phyloP scores from a whole-genome alignment of 2,113 vertebrate species.

The Ia io region DNA sequence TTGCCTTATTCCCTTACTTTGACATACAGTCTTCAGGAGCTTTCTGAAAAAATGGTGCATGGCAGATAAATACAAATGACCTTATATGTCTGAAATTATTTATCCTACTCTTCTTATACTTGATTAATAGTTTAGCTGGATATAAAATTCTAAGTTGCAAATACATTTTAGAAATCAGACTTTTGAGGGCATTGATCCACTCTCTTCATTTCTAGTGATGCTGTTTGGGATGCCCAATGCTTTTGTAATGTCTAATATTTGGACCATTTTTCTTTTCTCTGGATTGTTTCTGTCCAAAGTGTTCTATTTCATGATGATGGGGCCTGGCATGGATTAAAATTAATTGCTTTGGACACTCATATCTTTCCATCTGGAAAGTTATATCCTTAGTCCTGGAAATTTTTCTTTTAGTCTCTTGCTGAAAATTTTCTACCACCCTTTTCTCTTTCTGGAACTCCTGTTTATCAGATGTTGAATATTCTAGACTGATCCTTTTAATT shows the following conservation, averaged over 20 bases:
- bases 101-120: not conserved
- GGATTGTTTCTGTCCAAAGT: not conserved
- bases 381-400: not conserved
- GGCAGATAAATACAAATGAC: not conserved
- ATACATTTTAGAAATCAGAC: not conserved
- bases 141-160: not conserved
- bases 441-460: not conserved
- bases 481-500: not conserved
- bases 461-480: not conserved
- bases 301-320: not conserved
- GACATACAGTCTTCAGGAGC: not conserved
- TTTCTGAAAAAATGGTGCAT: not conserved
- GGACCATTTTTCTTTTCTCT: not conserved
- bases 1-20: not conserved
- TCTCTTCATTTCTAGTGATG: not conserved
- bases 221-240: not conserved
- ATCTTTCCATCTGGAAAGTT: not conserved
- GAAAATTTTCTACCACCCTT: not conserved
- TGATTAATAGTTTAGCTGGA: not conserved
- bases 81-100: not conserved
- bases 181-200: not conserved
- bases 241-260: not conserved
- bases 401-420: not conserved
- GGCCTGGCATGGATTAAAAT: not conserved
- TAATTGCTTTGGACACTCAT: not conserved